Percentiles rank a stretch among this genome's conserved stretches.
These are phyloP conservation scores for Meiosimyza decipiens DNA, from an alignment of 2,888 invertebrate genomes.

Conservation along the genomic window DNA sequence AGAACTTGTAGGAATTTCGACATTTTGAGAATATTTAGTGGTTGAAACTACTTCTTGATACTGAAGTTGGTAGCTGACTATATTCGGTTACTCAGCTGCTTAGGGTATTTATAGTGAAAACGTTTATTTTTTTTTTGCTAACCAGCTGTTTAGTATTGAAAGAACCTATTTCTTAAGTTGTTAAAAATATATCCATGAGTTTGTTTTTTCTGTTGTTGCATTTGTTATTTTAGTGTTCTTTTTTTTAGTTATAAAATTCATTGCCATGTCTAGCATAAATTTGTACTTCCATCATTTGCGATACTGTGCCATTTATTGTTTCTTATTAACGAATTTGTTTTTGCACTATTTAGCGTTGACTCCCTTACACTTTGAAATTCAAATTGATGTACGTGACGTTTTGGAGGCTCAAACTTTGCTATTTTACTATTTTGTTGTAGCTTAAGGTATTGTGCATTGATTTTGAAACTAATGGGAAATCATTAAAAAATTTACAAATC, in stretches of 20 bases:
- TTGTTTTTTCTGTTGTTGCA: constrained; percentile 8
- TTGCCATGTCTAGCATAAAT: not conserved
- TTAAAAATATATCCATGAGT: not conserved
- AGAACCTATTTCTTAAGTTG: not conserved
- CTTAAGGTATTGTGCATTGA: too few relatives aligned
- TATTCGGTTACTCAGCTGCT: not conserved
- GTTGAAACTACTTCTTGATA: not conserved
- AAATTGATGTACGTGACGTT: not conserved
- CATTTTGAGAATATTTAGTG: constrained; percentile 45
- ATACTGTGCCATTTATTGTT: too few relatives aligned
- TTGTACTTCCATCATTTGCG: not conserved
- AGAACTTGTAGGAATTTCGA: constrained; percentile 53
- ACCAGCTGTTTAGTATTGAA: too few relatives aligned
- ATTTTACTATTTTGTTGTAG: not conserved
- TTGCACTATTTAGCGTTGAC: not conserved
- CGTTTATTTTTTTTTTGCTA: too few relatives aligned
- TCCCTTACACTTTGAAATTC: not conserved
- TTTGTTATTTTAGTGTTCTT: not conserved
- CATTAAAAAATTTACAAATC: too few relatives aligned
- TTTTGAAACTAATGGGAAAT: too few relatives aligned
- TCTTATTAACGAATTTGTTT: not conserved
- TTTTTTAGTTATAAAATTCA: not conserved
- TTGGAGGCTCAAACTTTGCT: not conserved
- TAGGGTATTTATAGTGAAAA: constrained; percentile 19
- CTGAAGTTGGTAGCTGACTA: constrained; percentile 1